Evolutionary conservation across 2,888 invertebrate genomes (phyloP).

Genomic region (Luffia ferchaultella): DNA sequence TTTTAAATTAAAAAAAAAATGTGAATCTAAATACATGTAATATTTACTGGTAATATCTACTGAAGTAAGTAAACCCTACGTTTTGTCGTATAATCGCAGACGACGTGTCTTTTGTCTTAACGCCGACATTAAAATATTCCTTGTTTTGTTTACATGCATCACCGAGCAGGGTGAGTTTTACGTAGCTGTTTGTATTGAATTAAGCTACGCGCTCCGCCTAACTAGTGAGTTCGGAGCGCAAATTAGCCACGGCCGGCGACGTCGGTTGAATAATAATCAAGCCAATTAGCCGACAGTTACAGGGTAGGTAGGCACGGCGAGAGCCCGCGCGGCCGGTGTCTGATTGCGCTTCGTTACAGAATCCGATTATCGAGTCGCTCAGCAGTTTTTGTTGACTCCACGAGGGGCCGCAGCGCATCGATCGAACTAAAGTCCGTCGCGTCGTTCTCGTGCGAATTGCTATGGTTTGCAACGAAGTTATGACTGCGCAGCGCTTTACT

Average conservation of each 20-base stretch:
- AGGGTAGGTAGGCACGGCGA: constrained; percentile 3
- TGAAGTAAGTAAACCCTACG: no score
- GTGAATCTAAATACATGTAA: no score
- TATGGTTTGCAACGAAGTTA: neutral
- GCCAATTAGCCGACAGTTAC: constrained; percentile 18
- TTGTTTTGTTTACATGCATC: constrained; percentile 10
- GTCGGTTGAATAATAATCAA: constrained; percentile 38
- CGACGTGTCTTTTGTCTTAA: no score
- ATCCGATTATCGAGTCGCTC: constrained; percentile 14
- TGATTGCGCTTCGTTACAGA: constrained; percentile 19
- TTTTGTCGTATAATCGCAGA: no score
- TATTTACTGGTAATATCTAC: no score
- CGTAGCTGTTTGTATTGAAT: constrained; percentile 32
- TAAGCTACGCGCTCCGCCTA: constrained; percentile 28
- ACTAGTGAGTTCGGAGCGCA: constrained; percentile 31
- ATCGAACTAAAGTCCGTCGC: no score
- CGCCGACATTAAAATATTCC: no score
- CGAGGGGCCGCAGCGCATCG: neutral
- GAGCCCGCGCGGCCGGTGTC: constrained; percentile 10
- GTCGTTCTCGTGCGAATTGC: neutral
- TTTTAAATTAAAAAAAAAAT: no score
- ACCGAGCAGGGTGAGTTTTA: constrained; percentile 21
- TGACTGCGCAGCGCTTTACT: no score
- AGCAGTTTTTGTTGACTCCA: constrained; percentile 2
- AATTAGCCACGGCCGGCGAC: constrained; percentile 36